phyloP scores from a whole-genome alignment of 2,113 vertebrate genomes.

The Rhinoderma darwinii region DNA sequence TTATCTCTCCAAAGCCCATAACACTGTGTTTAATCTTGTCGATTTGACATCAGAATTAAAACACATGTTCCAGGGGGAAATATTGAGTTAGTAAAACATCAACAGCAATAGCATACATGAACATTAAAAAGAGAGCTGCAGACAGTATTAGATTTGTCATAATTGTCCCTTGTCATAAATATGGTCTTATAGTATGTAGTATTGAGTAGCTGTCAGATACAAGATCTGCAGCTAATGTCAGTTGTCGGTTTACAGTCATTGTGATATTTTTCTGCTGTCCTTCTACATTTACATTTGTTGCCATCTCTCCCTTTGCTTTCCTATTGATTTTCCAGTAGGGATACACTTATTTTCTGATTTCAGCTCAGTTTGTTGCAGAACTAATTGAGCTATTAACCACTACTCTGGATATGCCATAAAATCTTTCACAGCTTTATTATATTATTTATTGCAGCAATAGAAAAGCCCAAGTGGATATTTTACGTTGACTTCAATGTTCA shows the following conservation, averaged over 20 bases:
- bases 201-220: not conserved
- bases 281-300: slow-evolving; percentile 35
- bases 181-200: not conserved
- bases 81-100: not conserved
- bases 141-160: not conserved
- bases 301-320: slow-evolving; percentile 17
- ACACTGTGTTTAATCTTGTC: too few species aligned
- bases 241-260: not conserved
- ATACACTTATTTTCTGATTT: slow-evolving; percentile 48
- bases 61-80: not conserved
- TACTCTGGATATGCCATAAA: slow-evolving; percentile 8
- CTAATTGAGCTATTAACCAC: slow-evolving; percentile 49
- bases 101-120: not conserved
- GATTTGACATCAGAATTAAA: too few species aligned
- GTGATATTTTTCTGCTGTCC: slow-evolving; percentile 11
- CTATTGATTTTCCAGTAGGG: slow-evolving; percentile 48
- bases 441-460: slow-evolving; percentile 25
- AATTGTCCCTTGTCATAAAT: not conserved
- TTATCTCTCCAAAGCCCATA: too few species aligned
- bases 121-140: not conserved
- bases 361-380: slow-evolving; percentile 46
- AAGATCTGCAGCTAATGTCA: not conserved
- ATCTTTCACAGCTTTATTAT: slow-evolving; percentile 38
- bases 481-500: not conserved
- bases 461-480: slow-evolving; percentile 31